A percentile compares a stretch with the other conserved stretches of the same genome.
These are phyloP conservation scores for Ochlodes sylvanus DNA, from an alignment of 2,888 invertebrate genomes.

Conservation along the genomic window DNA sequence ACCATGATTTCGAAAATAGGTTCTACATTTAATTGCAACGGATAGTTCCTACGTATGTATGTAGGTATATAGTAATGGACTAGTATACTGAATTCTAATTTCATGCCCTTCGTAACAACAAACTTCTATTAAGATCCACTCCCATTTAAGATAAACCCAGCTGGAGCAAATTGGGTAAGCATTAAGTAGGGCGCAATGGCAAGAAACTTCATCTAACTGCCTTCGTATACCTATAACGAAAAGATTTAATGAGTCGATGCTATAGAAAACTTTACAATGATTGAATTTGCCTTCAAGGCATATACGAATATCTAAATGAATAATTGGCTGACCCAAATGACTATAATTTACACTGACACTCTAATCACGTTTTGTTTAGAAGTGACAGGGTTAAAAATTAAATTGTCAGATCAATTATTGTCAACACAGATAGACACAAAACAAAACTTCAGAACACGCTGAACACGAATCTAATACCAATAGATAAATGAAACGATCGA, in stretches of 20 bases:
- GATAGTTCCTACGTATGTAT: not conserved
- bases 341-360: conserved; percentile 16
- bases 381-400: not conserved
- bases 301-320: not conserved
- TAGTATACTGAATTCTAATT: conserved; percentile 22
- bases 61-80: not conserved
- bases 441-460: too few species aligned
- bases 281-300: conserved; percentile 45
- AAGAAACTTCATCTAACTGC: conserved; percentile 21
- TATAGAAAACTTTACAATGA: conserved; percentile 40
- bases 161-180: conserved; percentile 31
- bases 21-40: not conserved
- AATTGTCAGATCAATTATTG: too few species aligned
- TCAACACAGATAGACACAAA: too few species aligned
- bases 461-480: too few species aligned
- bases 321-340: conserved; percentile 28
- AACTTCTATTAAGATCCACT: conserved; percentile 31
- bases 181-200: conserved; percentile 24
- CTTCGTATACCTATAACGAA: conserved; percentile 4
- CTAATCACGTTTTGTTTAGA: not conserved
- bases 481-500: too few species aligned
- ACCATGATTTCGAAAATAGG: not conserved
- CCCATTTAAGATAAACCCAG: conserved; percentile 22
- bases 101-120: conserved; percentile 21
- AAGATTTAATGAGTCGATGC: conserved; percentile 14